phyloP scores from a whole-genome alignment of 2,888 invertebrate species.

The Drosophila testacea region DNA sequence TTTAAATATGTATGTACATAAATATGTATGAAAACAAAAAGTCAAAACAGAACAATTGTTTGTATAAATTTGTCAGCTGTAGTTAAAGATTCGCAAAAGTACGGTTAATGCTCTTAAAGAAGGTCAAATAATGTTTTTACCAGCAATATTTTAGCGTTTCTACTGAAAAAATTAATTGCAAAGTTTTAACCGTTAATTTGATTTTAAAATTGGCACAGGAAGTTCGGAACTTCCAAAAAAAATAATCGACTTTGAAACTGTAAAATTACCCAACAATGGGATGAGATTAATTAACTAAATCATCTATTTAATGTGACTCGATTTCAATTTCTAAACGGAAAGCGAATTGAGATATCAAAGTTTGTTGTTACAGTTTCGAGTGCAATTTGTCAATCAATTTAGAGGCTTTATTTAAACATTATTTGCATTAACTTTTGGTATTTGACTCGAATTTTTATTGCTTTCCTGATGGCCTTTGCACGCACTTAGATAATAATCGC shows the following conservation, averaged over 20 bases:
- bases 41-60: constrained; percentile 58
- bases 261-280: constrained; percentile 34
- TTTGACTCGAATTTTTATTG: constrained; percentile 40
- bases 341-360: constrained; percentile 47
- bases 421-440: constrained; percentile 60
- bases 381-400: constrained; percentile 19
- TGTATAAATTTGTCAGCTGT: constrained; percentile 56
- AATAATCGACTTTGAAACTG: constrained; percentile 1
- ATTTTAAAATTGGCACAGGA: constrained; percentile 36
- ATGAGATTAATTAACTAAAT: constrained; percentile 28
- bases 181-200: constrained; percentile 22
- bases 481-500: constrained; percentile 38
- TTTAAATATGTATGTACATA: not conserved
- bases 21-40: constrained; percentile 15
- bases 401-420: constrained; percentile 27
- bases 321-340: constrained; percentile 16
- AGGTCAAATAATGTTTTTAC: constrained; percentile 40
- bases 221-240: constrained; percentile 8
- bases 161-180: constrained; percentile 7
- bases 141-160: constrained; percentile 4
- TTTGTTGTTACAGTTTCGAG: constrained; percentile 20
- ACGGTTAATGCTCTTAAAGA: constrained; percentile 64
- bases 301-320: constrained; percentile 21
- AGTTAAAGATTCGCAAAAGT: constrained; percentile 39
- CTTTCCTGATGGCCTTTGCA: constrained; percentile 61